Base-by-base conservation (phyloP, 2,888 invertebrate species). In the Pardosa pseudoannulata region DNA sequence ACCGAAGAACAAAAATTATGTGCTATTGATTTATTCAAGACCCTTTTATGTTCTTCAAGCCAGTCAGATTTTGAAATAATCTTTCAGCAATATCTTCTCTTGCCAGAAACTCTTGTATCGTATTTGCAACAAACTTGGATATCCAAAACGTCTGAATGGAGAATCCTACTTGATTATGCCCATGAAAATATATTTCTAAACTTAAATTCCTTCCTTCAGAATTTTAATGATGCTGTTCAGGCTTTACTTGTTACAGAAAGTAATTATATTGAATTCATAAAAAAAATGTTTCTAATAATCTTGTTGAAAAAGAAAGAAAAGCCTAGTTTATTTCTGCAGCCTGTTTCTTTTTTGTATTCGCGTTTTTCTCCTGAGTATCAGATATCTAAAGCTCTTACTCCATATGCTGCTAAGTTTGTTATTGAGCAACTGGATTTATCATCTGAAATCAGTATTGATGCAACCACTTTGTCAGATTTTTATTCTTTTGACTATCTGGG, bases 361-460 rank as follows among this genome's bases (percentile, higher is more conserved):
- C 62, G 73, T 1, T 83, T 83, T 83, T 78, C 83, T 41, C 41
- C 72, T 1, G 78, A 83, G 13, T 39, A 78, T 72, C 83, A 83
- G 31, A 83, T 83, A 62, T 78, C 72, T n/a, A 46, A 67, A 72
- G n/a, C 78, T 3, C 67, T 83, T 28, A 78, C 83, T 32, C 78
- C 83, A 6, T 83, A 67, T 78, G 76, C 83, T 19, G 50, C 83
- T 27, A 78, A 78, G 27, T 78, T 83, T 71, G 83, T 83, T 13
- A 78, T 83, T 39, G 56, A 83, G 31, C 83, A 83, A 29, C 36
- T 72, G n/a, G 67, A 78, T 73, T 28, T 83, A 23, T 83, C 83
- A 0, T 71, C 64, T 41, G 83, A 83, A 50, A 78, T 83, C 32
- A 64, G 46, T 23, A 72, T 72, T 36, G 78, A 78, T 36, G 71